A percentile compares a stretch with the other conserved stretches of the same genome.
Conservation (phyloP, 2,888 invertebrate genomes). For the Brachyopa scutellaris region DNA sequence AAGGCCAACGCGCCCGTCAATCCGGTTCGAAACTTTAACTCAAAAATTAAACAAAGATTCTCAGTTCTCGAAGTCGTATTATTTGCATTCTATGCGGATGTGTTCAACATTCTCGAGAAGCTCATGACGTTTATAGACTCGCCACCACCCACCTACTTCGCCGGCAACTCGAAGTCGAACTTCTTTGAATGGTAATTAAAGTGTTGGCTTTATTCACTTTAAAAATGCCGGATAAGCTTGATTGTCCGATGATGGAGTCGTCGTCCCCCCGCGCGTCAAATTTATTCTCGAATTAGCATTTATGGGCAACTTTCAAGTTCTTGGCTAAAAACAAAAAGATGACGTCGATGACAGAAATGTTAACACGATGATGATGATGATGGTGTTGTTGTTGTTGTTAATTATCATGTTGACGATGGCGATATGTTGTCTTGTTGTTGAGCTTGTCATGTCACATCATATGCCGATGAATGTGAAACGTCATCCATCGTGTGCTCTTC, state of each 20-base stretch:
- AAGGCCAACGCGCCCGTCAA: conserved; percentile 40
- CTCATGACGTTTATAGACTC: conserved; percentile 7
- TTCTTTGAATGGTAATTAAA: conserved; percentile 36
- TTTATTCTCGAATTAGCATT: conserved; percentile 43
- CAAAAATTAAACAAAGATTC: conserved; percentile 7
- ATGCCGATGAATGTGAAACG: conserved; percentile 15
- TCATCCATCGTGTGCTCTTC: conserved; percentile 5
- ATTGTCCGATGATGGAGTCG: too few species aligned
- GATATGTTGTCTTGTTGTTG: conserved; percentile 13
- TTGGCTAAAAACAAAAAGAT: background rate
- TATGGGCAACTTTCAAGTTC: conserved; percentile 31
- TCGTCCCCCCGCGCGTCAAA: too few species aligned
- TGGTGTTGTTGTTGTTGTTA: conserved; percentile 28
- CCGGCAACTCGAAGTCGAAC: background rate
- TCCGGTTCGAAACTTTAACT: conserved; percentile 43
- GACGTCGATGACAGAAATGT: conserved; percentile 49
- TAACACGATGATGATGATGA: conserved; percentile 27
- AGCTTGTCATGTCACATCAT: too few species aligned
- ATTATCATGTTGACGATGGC: conserved; percentile 12
- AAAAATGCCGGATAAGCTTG: too few species aligned
- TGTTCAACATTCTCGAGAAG: conserved; percentile 24
- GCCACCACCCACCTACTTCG: background rate
- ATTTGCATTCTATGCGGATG: conserved; percentile 63
- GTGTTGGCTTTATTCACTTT: background rate
- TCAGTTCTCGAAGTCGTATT: conserved; percentile 39